Base-by-base conservation (phyloP, 23 tunicate genomes). In the Ascidia mentula region DNA sequence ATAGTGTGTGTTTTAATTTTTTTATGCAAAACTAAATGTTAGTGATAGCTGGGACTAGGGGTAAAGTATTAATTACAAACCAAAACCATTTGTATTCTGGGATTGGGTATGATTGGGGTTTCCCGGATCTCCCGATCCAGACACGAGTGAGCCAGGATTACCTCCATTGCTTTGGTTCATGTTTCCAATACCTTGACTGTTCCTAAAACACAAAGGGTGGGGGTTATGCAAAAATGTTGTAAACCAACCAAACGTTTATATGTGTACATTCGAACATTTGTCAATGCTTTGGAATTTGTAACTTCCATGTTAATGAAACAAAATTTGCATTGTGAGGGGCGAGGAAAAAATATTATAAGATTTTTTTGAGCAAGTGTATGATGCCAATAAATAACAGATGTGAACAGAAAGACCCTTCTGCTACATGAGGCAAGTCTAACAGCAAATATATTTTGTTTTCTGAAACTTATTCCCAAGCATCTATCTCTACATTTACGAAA, bases 31-130 rank as follows among this genome's bases (percentile, higher is more conserved):
- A 53, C 65, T 53, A 53, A 53, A 53, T 53, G 65, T 53, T 53
- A 53, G 65, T 53, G 24, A 26, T 53, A 53, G 24, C 65, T 53
- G 65, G 28, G 24, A 53, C 65, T 20, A 53, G 13, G 65, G 22
- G 65, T 53, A 20, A 53, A 42, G 53, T 42, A 15, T 53, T 1
- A 53, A 53, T 74, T 74, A 74, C 12, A 74, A 26, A 36, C 78
- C 78, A 39, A 74, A 74, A 18, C 78, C 78, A 13, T 74, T 74
- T 26, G 78, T 74, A 24, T 46, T 30, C 39, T 74, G 78, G 78
- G 78, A 74, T 53, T 53, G 65, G 65, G 65, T 20, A 28, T 53
- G 65, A 53, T 53, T 53, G 65, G 65, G 65, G 24, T 53, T 53
- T 28, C 65, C 65, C 22, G 65, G 65, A 9, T 53, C 65, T 3